These are phyloP conservation scores for Drosophila kambysellisi DNA, from an alignment of 2,888 invertebrate species.

Conservation along the genomic window DNA sequence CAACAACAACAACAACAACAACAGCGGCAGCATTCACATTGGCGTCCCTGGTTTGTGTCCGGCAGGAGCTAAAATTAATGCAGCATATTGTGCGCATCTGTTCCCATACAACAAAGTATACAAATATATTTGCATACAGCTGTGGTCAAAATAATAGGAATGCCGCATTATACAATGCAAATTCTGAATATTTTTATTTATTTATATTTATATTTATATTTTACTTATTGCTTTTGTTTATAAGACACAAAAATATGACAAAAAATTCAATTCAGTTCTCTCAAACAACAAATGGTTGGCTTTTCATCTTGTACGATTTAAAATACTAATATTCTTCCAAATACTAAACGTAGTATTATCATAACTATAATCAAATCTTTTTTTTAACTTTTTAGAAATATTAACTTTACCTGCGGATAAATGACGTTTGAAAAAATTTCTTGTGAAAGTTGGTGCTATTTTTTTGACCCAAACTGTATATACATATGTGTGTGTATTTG, in stretches of 20 bases:
- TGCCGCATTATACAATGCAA: neutral
- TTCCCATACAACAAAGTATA: slow-evolving; percentile 59
- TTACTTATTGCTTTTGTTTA: no score
- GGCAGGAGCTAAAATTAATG: slow-evolving; percentile 72
- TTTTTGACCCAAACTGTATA: neutral
- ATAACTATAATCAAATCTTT: no score
- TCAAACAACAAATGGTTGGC: no score
- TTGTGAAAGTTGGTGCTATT: neutral
- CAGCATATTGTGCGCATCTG: slow-evolving; percentile 83
- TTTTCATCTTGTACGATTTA: no score
- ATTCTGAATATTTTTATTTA: neutral
- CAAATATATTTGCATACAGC: slow-evolving; percentile 9
- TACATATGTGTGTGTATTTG: neutral
- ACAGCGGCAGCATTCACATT: slow-evolving; percentile 36
- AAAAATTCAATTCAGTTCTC: no score
- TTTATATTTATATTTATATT: no score
- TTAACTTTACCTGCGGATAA: no score
- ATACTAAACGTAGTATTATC: no score
- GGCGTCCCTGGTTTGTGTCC: slow-evolving; percentile 55
- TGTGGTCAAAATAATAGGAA: neutral
- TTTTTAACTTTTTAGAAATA: no score
- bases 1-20: slow-evolving; percentile 42
- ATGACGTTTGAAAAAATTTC: neutral
- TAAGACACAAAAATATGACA: no score
- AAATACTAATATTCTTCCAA: no score